phyloP scores from a whole-genome alignment of 2,888 invertebrate species.

The Trichogramma evanescens region DNA sequence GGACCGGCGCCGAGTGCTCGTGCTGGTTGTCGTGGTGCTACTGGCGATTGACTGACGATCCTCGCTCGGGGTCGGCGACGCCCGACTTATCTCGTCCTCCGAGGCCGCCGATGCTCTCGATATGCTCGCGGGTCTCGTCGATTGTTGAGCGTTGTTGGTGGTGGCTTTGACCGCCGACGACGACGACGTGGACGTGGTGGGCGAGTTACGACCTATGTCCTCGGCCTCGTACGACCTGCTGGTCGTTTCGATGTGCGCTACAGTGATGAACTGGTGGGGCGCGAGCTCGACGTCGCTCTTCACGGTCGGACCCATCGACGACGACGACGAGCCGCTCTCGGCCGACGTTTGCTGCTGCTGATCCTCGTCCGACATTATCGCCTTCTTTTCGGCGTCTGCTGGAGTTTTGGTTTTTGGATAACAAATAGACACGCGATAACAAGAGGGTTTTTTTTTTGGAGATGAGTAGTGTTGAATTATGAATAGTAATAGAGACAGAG shows the following conservation, averaged over 20 bases:
- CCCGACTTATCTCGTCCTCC: conserved; percentile 23
- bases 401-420: too few relatives aligned
- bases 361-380: too few relatives aligned
- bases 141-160: conserved; percentile 41
- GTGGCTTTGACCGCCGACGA: conserved; percentile 37
- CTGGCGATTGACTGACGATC: background rate
- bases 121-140: conserved; percentile 31
- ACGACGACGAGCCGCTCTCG: too few relatives aligned
- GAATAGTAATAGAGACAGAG: too few relatives aligned
- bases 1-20: conserved; percentile 12
- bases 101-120: conserved; percentile 21
- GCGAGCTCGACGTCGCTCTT: too few relatives aligned
- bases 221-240: conserved; percentile 39
- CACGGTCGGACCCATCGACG: too few relatives aligned
- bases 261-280: background rate
- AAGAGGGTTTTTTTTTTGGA: too few relatives aligned
- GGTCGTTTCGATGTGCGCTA: conserved; percentile 36
- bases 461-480: too few relatives aligned
- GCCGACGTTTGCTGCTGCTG: too few relatives aligned
- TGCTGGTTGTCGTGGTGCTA: conserved; percentile 22
- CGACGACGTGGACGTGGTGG: conserved; percentile 16
- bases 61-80: conserved; percentile 14
- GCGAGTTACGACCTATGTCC: conserved; percentile 16
- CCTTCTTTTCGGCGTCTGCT: too few relatives aligned
- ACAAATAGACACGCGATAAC: too few relatives aligned